Conservation (phyloP, 2,113 vertebrate genomes). For the Lynx canadensis region DNA sequence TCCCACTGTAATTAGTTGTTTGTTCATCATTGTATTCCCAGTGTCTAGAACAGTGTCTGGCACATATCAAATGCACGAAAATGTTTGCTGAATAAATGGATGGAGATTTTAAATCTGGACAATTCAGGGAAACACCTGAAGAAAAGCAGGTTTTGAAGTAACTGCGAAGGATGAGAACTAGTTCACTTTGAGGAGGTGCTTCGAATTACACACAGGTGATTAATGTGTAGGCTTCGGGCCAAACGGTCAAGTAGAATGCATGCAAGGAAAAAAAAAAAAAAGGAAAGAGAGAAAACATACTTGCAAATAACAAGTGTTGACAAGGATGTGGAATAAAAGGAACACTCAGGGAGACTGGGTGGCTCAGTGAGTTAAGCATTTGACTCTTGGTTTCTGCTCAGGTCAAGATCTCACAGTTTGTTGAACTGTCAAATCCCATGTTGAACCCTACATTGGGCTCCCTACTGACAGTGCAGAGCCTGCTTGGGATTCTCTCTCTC, state of each 20-base stretch:
- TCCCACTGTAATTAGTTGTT: background rate
- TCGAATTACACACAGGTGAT: background rate
- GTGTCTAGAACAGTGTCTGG: background rate
- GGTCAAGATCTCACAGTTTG: too few species aligned
- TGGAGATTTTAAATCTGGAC: background rate
- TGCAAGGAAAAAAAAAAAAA: background rate
- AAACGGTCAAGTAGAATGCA: background rate
- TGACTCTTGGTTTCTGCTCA: too few species aligned
- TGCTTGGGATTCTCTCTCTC: too few species aligned
- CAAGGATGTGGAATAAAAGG: background rate
- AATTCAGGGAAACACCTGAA: background rate
- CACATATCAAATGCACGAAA: background rate
- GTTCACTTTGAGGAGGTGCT: background rate
- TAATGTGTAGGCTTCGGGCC: background rate
- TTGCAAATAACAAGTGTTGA: background rate
- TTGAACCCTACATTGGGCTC: too few species aligned
- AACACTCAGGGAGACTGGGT: background rate
- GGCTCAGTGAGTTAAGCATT: too few species aligned
- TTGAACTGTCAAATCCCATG: too few species aligned
- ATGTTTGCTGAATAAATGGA: background rate
- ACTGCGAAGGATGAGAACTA: background rate
- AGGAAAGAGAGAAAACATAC: background rate
- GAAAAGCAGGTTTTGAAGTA: conserved; percentile 20
- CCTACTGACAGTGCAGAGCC: too few species aligned
- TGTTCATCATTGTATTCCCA: background rate